A percentile compares a stretch with the other conserved stretches of the same genome.
Conservation (phyloP, 2,113 vertebrate genomes). For the Muntiacus muntjak region DNA sequence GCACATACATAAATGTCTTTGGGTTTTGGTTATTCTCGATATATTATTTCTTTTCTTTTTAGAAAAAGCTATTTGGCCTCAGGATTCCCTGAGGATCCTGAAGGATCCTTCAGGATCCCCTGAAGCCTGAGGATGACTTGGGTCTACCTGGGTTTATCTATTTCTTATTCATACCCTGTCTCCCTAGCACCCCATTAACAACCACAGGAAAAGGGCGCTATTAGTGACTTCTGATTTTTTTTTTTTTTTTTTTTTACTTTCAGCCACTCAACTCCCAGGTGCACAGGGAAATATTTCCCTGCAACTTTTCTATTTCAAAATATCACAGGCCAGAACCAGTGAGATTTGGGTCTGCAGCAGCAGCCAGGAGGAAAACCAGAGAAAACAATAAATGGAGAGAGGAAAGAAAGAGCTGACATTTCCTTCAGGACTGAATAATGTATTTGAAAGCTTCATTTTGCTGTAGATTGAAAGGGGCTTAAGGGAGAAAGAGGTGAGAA, state of each 20-base stretch:
- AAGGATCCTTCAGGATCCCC: neutral
- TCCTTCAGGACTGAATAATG: constrained; percentile 22
- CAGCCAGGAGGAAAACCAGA: constrained; percentile 46
- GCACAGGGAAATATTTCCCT: constrained; percentile 45
- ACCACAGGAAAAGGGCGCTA: neutral
- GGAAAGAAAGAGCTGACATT: constrained; percentile 52
- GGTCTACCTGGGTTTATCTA: constrained; percentile 48
- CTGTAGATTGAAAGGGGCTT: constrained; percentile 37
- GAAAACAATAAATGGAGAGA: constrained; percentile 70
- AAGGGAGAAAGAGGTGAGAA: constrained; percentile 5
- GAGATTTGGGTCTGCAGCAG: constrained; percentile 43
- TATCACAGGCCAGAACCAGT: neutral
- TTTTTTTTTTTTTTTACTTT: neutral
- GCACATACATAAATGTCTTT: neutral
- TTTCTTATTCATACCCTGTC: constrained; percentile 49
- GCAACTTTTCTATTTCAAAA: constrained; percentile 65
- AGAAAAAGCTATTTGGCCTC: constrained; percentile 54
- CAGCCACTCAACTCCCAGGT: constrained; percentile 50
- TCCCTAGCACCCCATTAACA: constrained; percentile 42
- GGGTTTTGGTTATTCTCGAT: constrained; percentile 6
- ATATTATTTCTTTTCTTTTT: neutral
- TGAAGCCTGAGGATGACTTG: neutral
- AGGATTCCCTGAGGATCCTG: neutral
- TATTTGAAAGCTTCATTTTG: constrained; percentile 52
- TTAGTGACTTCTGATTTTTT: constrained; percentile 52